Evolutionary conservation across 2,888 invertebrate species (phyloP).

Genomic region (Agrotis segetum): DNA sequence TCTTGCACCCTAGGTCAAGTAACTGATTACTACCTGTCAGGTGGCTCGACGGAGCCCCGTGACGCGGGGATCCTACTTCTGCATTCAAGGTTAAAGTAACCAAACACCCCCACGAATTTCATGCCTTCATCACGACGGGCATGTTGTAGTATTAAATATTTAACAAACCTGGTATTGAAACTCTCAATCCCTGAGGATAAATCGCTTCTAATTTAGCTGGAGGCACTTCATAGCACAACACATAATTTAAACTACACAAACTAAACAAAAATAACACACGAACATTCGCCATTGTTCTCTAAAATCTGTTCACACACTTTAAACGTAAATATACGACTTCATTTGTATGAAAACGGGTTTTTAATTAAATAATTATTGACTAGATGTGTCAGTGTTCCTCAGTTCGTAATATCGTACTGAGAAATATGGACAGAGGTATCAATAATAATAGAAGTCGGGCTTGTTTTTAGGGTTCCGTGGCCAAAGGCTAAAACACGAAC

Average conservation of each 20-base stretch:
- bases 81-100: too few relatives aligned
- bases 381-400: slow-evolving; percentile 52
- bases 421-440: not conserved
- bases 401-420: slow-evolving; percentile 43
- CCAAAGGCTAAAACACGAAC: too few relatives aligned
- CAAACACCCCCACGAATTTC: too few relatives aligned
- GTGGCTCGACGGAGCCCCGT: too few relatives aligned
- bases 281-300: slow-evolving; percentile 42
- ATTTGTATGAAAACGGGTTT: slow-evolving; percentile 27
- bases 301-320: slow-evolving; percentile 28
- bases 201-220: slow-evolving; percentile 90
- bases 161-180: slow-evolving; percentile 91
- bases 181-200: slow-evolving; percentile 91
- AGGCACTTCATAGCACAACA: slow-evolving; percentile 82
- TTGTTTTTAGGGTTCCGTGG: too few relatives aligned
- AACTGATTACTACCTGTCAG: too few relatives aligned
- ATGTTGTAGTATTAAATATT: not conserved
- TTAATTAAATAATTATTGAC: slow-evolving; percentile 38
- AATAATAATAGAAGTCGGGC: slow-evolving; percentile 8
- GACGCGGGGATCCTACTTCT: too few relatives aligned
- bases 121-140: not conserved
- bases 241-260: slow-evolving; percentile 51
- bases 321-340: slow-evolving; percentile 26
- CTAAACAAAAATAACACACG: slow-evolving; percentile 42
- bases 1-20: too few relatives aligned